Base-by-base conservation (phyloP, 2,113 vertebrate genomes). In the Oryzias melastigma region DNA sequence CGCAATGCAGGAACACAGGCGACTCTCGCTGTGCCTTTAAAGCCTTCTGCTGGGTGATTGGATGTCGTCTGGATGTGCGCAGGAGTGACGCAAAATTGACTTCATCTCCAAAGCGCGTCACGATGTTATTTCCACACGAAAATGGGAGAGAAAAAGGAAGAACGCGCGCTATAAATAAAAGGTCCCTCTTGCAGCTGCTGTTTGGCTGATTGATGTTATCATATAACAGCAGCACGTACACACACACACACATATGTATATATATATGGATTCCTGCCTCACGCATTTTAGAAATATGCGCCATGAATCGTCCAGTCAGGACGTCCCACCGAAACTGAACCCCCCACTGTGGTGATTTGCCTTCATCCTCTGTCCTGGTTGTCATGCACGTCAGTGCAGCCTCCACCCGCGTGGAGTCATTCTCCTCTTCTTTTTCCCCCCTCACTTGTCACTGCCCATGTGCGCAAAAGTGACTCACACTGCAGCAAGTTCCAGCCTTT, bases 401-500 rank as follows among this genome's bases (percentile, higher is more conserved):
- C 73, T 75, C 55, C 74, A 81, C 78, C 81, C 69, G 16, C 67
- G 16, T 53, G 64, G 43, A 82, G 68, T 75, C 85, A 82, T 71
- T 62, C 68, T 47, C 76, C 68, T 43, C 48, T 62, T 58, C 35
- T 71, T 70, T 75, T 43, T 62, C 5, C 68, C 72, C 82, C 15
- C 68, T 73, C 82, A 80, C 68, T 78, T 87, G 88, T 89, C 87
- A 82, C 85, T 90, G 84, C 90, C 86, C 89, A 91, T 91, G 91
- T 91, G 90, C 88, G 90, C 90, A 81, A 90, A 91, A 91, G 90
- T 93, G 92, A 93, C 87, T 93, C 92, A 92, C 92, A 91, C 92
- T 93, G 92, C 92, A 93, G 92, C 77, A 92, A 92, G 87, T 92
- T 90, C 81, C 68, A 89, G 77, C 80, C 61, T 71, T 83, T 80